Percentiles rank a stretch among this genome's conserved stretches.
Conservation (phyloP, 2,797 vertebrate genomes). For the Salmo trutta region DNA sequence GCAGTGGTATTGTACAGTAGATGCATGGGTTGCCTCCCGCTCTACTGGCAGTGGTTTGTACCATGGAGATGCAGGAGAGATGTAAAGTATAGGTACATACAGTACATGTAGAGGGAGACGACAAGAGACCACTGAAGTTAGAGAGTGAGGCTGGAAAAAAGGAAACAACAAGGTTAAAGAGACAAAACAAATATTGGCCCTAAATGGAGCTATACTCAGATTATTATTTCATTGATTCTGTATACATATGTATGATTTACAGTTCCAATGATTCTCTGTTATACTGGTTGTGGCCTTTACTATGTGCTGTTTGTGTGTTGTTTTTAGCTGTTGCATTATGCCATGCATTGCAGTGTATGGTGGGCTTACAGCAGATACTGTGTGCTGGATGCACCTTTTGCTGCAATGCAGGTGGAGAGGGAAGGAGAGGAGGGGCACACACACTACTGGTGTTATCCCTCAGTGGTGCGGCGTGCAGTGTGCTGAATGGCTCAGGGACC, state of each 20-base stretch:
- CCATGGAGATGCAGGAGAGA: neutral
- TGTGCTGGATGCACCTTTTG: constrained; percentile 23
- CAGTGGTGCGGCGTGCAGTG: neutral
- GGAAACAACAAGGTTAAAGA: too few species aligned
- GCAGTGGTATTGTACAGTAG: neutral
- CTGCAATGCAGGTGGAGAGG: constrained; percentile 35
- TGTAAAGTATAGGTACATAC: neutral
- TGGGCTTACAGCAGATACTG: neutral
- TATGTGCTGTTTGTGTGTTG: neutral
- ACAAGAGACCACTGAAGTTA: neutral
- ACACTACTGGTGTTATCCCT: neutral
- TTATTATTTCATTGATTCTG: too few species aligned
- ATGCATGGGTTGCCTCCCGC: neutral
- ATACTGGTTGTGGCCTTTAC: neutral
- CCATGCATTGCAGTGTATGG: neutral
- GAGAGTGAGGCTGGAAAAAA: neutral
- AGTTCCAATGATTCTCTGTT: too few species aligned
- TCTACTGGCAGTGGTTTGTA: neutral
- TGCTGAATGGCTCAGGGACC: constrained; percentile 3
- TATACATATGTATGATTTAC: too few species aligned
- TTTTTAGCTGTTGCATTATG: neutral
- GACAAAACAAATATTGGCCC: too few species aligned
- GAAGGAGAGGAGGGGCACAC: neutral
- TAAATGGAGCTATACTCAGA: too few species aligned
- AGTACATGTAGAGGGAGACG: neutral